Evolutionary conservation across 1,140 invertebrate genomes (phyloP), one percentile per base, ranked within the genome.

Genomic region (Heliconius melpomene): DNA sequence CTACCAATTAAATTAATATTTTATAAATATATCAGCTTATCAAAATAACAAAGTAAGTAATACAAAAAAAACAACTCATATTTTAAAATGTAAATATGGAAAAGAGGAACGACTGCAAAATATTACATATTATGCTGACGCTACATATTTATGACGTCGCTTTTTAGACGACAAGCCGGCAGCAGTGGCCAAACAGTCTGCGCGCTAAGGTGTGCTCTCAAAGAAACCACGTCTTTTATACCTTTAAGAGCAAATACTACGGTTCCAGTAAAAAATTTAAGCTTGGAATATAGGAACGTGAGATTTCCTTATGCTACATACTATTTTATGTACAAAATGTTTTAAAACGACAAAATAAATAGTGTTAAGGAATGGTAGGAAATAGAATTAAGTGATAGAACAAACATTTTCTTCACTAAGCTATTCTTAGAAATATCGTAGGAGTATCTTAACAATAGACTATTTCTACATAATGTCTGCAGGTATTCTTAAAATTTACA

Each of bases 141-240:
- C 60, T 66, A 66, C 26, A 66, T 66, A 66, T 66, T 66, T 66
- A 66, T 66, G n/a, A 29, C 60, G 60, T 16, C 13, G 26, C 60
- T 16, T 66, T 66, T 66, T 18, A 66, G 60, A 66, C 60, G 60
- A 66, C 60, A 66, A 66, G 60, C 13, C 71, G 36, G 71, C 23
- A 72, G 71, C 71, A n/a, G 71, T 72, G 36, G 71, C 36, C 71
- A 72, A 72, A 72, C 32, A 40, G 71, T 40, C 71, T 72, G 71
- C 71, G 71, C 71, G 71, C 71, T 72, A 72, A 72, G 71, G 71
- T 72, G 71, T 72, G 36, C 36, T 72, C n/a, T 72, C 71, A 72
- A 72, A 72, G 71, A 72, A 72, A 72, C 71, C 71, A 72, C 71
- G 71, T 72, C 71, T 72, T 72, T 72, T 40, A 72, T 72, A 40